Percentiles rank a stretch among this genome's conserved stretches.
phyloP scores from a whole-genome alignment of 2,888 invertebrate species.

The Plagiodera versicolora region DNA sequence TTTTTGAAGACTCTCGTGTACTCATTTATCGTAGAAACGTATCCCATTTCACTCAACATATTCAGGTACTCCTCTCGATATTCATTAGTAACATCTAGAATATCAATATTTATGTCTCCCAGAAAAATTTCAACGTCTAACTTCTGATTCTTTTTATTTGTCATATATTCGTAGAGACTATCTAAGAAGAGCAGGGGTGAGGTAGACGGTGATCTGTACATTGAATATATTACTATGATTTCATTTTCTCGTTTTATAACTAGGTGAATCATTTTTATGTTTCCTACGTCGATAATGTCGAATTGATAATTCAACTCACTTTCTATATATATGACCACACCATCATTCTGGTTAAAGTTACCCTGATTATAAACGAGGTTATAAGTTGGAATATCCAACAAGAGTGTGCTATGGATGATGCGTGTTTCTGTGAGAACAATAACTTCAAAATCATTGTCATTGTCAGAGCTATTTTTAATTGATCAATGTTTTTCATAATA shows the following conservation, averaged over 20 bases:
- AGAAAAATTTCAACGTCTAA: background rate
- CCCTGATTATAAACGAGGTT: slow-evolving; percentile 1
- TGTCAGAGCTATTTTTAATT: background rate
- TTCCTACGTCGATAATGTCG: slow-evolving; percentile 3
- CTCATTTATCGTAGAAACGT: slow-evolving; percentile 10
- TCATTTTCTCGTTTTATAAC: slow-evolving; percentile 6
- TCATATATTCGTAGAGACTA: slow-evolving; percentile 6
- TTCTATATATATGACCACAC: slow-evolving; percentile 5
- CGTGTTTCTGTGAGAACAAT: slow-evolving; percentile 10
- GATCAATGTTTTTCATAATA: slow-evolving; percentile 10
- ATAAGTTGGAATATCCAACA: slow-evolving; percentile 5
- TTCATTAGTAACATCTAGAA: slow-evolving; percentile 6
- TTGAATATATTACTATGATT: background rate
- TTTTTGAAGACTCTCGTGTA: slow-evolving; percentile 2
- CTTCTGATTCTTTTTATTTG: slow-evolving; percentile 4
- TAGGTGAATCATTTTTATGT: slow-evolving; percentile 9
- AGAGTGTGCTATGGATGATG: slow-evolving; percentile 10
- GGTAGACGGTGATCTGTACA: background rate
- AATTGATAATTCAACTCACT: slow-evolving; percentile 1
- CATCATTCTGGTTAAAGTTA: slow-evolving; percentile 9
- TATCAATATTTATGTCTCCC: slow-evolving; percentile 1
- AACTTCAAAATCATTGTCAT: slow-evolving; percentile 9
- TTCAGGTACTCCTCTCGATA: slow-evolving; percentile 4
- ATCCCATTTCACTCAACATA: slow-evolving; percentile 7
- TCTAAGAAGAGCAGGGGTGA: slow-evolving; percentile 7